These are phyloP conservation scores for Matsumurasca onukii DNA, from an alignment of 1,140 invertebrate genomes.

Conservation along the genomic window DNA sequence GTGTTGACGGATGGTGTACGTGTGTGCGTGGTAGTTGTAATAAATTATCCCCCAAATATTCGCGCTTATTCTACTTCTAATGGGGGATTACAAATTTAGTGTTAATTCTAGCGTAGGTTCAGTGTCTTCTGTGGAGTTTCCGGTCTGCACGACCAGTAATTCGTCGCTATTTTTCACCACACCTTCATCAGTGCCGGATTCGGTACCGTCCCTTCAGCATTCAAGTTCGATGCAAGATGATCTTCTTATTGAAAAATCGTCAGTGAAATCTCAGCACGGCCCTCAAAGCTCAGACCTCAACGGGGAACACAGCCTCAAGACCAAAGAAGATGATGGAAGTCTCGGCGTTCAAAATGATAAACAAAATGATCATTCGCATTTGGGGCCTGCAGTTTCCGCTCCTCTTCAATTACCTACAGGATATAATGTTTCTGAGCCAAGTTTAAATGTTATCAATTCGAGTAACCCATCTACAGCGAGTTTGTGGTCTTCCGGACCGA, in stretches of 20 bases:
- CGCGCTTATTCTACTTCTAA: slow-evolving; percentile 42
- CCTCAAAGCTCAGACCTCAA: slow-evolving; percentile 42
- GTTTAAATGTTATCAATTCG: slow-evolving; percentile 43
- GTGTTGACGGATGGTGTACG: slow-evolving; percentile 36
- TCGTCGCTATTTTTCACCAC: slow-evolving; percentile 50
- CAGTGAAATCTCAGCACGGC: slow-evolving; percentile 46
- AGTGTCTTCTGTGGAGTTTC: slow-evolving; percentile 51
- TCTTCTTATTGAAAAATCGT: slow-evolving; percentile 51
- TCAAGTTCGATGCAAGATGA: slow-evolving; percentile 55
- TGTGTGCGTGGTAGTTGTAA: slow-evolving; percentile 32
- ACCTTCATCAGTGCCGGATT: slow-evolving; percentile 43
- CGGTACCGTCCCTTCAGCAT: slow-evolving; percentile 40
- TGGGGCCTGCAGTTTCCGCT: slow-evolving; percentile 41
- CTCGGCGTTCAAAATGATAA: slow-evolving; percentile 40
- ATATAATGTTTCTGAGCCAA: slow-evolving; percentile 43
- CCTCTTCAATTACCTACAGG: slow-evolving; percentile 44
- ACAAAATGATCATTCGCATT: slow-evolving; percentile 42
- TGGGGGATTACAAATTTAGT: slow-evolving; percentile 55
- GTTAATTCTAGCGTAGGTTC: slow-evolving; percentile 43
- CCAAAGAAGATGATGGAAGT: slow-evolving; percentile 43
- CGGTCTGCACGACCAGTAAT: slow-evolving; percentile 46
- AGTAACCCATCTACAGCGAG: slow-evolving; percentile 47
- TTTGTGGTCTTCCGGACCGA: slow-evolving; percentile 49
- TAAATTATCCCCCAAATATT: slow-evolving; percentile 29
- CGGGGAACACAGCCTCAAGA: slow-evolving; percentile 40